A percentile compares a stretch with the other conserved stretches of the same genome.
Conservation (phyloP, 2,888 invertebrate species). For the Linnaemya vulpina region DNA sequence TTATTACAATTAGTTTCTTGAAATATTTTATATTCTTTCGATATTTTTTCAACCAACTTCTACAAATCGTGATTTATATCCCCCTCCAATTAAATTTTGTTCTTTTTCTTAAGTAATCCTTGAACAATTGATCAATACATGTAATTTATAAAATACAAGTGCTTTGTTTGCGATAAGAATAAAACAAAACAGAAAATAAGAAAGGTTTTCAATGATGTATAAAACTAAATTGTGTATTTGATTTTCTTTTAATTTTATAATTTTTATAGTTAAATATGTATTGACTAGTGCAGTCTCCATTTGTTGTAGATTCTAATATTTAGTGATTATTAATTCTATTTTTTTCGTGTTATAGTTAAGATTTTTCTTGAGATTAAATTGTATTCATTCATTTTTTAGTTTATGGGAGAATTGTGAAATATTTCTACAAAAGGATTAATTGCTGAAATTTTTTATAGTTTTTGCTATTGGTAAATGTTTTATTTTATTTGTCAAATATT, state of each 20-base stretch:
- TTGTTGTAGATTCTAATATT: constrained; percentile 57
- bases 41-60: constrained; percentile 30
- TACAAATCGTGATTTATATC: constrained; percentile 8
- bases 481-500: constrained; percentile 18
- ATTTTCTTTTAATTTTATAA: not conserved
- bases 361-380: constrained; percentile 21
- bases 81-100: constrained; percentile 7
- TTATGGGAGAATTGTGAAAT: constrained; percentile 38
- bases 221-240: constrained; percentile 9
- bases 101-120: constrained; percentile 15
- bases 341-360: constrained; percentile 34
- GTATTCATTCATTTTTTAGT: constrained; percentile 1
- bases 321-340: constrained; percentile 37
- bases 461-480: constrained; percentile 7
- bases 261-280: constrained; percentile 45
- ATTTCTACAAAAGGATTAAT: constrained; percentile 65
- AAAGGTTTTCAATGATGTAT: constrained; percentile 37
- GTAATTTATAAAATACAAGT: constrained; percentile 38
- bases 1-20: constrained; percentile 40
- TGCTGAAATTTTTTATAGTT: not conserved
- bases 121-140: constrained; percentile 34
- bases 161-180: constrained; percentile 28
- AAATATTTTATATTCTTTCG: constrained; percentile 2
- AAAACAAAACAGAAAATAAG: constrained; percentile 1
- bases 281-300: constrained; percentile 70